These are phyloP conservation scores for Sphenodon punctatus DNA, from an alignment of 2,797 vertebrate genomes.

Conservation along the genomic window DNA sequence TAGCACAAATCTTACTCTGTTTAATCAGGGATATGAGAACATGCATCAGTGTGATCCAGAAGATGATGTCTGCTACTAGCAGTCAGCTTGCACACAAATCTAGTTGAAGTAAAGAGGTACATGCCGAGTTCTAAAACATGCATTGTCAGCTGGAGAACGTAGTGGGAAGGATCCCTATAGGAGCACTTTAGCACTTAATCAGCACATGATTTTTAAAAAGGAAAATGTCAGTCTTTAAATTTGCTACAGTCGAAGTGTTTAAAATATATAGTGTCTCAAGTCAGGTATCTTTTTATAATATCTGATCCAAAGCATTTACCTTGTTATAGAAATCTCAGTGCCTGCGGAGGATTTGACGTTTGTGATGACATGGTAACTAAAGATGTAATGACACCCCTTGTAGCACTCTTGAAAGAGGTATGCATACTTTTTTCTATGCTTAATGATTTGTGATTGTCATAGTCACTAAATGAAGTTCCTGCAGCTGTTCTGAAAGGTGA, in stretches of 20 bases:
- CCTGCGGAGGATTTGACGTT: constrained; percentile 93
- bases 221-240: background rate
- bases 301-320: background rate
- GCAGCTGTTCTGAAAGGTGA: too few species aligned
- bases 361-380: constrained; percentile 97
- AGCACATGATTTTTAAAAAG: background rate
- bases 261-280: too few species aligned
- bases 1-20: background rate
- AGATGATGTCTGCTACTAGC: too few species aligned
- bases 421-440: background rate
- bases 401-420: constrained; percentile 91
- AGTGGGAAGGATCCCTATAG: background rate
- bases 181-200: background rate
- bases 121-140: too few species aligned
- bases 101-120: too few species aligned
- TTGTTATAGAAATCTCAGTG: constrained; percentile 89
- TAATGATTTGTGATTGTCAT: background rate
- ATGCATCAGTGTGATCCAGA: too few species aligned
- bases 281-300: too few species aligned
- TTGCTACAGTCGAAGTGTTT: background rate
- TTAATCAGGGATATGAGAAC: too few species aligned
- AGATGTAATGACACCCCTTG: constrained; percentile 94
- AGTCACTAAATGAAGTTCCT: background rate
- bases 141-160: too few species aligned
- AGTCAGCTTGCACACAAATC: too few species aligned